Conservation (phyloP, 2,888 invertebrate genomes). For the Augiades crinisus region DNA sequence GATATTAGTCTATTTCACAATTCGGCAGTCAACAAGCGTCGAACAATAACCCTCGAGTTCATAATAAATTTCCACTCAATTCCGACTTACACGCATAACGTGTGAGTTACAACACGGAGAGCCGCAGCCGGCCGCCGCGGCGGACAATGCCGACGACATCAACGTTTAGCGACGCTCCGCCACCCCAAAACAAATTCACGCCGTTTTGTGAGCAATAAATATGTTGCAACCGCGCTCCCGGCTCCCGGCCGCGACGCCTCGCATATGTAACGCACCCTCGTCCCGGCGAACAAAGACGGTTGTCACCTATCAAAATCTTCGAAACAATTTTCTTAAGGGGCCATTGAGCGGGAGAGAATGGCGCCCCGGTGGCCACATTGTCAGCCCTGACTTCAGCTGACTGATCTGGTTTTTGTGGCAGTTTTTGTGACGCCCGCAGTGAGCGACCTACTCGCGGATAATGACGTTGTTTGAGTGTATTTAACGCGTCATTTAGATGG, state of each 20-base stretch:
- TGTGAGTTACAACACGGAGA: conserved; percentile 33
- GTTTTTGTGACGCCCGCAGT: conserved; percentile 50
- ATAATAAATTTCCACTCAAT: conserved; percentile 40
- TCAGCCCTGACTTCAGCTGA: conserved; percentile 54
- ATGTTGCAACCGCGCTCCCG: conserved; percentile 33
- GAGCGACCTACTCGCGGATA: conserved; percentile 57
- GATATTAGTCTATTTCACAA: conserved; percentile 23
- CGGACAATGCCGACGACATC: conserved; percentile 50
- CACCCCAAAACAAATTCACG: conserved; percentile 60
- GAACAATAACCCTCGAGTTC: conserved; percentile 35
- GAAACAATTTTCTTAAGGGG: conserved; percentile 72
- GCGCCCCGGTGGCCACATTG: conserved; percentile 65
- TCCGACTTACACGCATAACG: conserved; percentile 35
- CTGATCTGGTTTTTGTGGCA: conserved; percentile 55
- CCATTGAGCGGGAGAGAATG: conserved; percentile 58
- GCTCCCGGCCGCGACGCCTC: conserved; percentile 33
- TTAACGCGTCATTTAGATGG: conserved; percentile 71
- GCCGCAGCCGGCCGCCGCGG: conserved; percentile 1
- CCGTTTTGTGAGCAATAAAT: conserved; percentile 52
- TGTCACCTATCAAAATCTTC: conserved; percentile 63
- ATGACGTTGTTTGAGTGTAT: conserved; percentile 68
- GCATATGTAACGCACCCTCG: conserved; percentile 39
- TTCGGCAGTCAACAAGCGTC: conserved; percentile 26
- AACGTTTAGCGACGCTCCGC: conserved; percentile 50
- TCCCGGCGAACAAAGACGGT: conserved; percentile 35